Evolutionary conservation across 92 coral and sea anemone genomes (phyloP).

Genomic region (Porites evermanni): DNA sequence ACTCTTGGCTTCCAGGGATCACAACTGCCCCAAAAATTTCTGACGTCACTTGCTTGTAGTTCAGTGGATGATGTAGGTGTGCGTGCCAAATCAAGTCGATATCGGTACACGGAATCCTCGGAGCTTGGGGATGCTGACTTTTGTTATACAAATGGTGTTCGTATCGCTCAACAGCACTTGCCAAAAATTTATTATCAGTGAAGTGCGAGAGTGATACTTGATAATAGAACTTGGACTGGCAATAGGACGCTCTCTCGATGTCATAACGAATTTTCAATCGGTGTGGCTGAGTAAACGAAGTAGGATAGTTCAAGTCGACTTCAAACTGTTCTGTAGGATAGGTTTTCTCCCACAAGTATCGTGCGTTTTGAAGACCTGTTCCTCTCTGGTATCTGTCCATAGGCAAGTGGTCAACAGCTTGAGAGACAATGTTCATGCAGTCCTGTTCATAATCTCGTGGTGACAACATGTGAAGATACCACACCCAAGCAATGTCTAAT

Average conservation of each 20-base stretch:
- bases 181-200: constrained; percentile 25
- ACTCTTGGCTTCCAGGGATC: constrained; percentile 36
- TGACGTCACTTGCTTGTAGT: constrained; percentile 43
- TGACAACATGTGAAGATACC: constrained; percentile 46
- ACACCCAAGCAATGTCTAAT: constrained; percentile 30
- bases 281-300: constrained; percentile 2
- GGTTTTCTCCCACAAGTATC: constrained; percentile 30
- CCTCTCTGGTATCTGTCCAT: constrained; percentile 33
- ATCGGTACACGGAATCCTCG: constrained; percentile 59
- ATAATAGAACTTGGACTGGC: constrained; percentile 49
- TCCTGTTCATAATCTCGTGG: constrained; percentile 37
- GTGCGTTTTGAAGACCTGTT: constrained; percentile 31
- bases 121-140: constrained; percentile 26
- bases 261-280: constrained; percentile 33
- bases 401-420: constrained; percentile 50
- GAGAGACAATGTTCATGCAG: constrained; percentile 38
- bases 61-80: constrained; percentile 59
- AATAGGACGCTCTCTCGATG: constrained; percentile 28
- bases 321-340: constrained; percentile 66
- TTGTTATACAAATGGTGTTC: constrained; percentile 24
- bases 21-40: constrained; percentile 37
- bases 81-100: constrained; percentile 67
- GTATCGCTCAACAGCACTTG: constrained; percentile 40
- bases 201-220: constrained; percentile 59
- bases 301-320: constrained; percentile 51